phyloP scores from a whole-genome alignment of 2,888 invertebrate genomes.

The Lamellibrachia columna region DNA sequence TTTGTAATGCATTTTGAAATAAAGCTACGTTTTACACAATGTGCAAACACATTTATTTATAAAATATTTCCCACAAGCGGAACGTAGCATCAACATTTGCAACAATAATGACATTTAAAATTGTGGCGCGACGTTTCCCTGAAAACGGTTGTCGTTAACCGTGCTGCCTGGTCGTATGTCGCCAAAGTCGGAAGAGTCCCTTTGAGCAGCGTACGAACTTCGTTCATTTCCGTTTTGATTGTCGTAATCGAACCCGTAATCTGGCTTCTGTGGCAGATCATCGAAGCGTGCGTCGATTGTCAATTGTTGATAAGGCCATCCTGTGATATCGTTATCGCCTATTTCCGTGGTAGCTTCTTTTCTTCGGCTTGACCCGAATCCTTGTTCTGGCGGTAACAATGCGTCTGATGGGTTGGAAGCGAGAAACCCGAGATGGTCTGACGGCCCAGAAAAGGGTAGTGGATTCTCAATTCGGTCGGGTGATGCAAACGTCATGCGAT shows the following conservation, averaged over 20 bases:
- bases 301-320: not conserved
- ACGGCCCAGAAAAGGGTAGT: not conserved
- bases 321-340: not conserved
- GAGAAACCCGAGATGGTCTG: not conserved
- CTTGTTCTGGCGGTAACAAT: not conserved
- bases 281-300: not conserved
- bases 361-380: not conserved
- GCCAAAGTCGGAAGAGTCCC: not conserved
- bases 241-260: not conserved
- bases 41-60: not conserved
- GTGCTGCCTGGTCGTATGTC: not conserved
- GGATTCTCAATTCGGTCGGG: not conserved
- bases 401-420: not conserved
- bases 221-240: not conserved
- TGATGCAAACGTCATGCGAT: not conserved
- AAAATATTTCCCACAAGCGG: not conserved
- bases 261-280: not conserved
- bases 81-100: not conserved
- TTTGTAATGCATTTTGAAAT: not conserved
- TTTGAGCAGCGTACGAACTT: not conserved
- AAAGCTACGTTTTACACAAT: not conserved
- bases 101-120: not conserved
- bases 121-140: not conserved
- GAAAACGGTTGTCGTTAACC: not conserved
- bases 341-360: not conserved